Evolutionary conservation across 2,888 invertebrate species (phyloP).

Genomic region (Gasteruption jaculator): DNA sequence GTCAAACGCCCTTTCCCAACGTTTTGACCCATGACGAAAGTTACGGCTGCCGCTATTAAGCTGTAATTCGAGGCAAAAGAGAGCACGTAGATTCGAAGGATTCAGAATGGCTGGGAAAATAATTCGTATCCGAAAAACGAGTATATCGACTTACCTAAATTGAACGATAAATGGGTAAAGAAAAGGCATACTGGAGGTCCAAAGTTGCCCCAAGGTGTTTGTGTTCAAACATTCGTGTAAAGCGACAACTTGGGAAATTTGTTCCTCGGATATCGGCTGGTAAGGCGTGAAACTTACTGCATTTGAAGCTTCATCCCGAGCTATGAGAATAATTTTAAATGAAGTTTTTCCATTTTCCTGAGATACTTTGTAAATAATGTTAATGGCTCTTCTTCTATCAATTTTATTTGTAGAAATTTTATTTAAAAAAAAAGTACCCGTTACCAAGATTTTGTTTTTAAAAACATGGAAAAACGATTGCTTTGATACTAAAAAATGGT

Average conservation of each 20-base stretch:
- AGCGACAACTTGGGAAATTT: constrained; percentile 53
- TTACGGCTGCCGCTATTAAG: constrained; percentile 56
- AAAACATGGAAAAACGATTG: no score
- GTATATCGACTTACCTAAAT: constrained; percentile 49
- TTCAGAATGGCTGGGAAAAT: no score
- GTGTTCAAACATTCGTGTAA: constrained; percentile 55
- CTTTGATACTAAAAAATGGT: constrained; percentile 9
- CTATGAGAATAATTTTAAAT: background rate
- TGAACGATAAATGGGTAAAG: constrained; percentile 57
- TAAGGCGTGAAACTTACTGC: constrained; percentile 30
- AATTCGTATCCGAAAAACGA: no score
- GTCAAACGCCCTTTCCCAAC: constrained; percentile 49
- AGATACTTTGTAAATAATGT: background rate
- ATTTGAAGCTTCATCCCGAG: constrained; percentile 5
- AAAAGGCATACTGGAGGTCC: constrained; percentile 57
- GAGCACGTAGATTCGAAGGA: no score
- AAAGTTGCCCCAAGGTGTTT: constrained; percentile 55
- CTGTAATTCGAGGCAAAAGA: constrained; percentile 36
- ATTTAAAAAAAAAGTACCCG: no score
- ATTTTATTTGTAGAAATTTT: no score
- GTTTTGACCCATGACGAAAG: constrained; percentile 56
- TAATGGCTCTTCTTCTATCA: no score
- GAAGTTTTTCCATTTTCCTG: background rate
- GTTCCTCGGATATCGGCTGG: constrained; percentile 51
- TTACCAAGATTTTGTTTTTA: no score